Base-by-base conservation (phyloP, 1,140 invertebrate genomes). In the Rhynchophorus ferrugineus region DNA sequence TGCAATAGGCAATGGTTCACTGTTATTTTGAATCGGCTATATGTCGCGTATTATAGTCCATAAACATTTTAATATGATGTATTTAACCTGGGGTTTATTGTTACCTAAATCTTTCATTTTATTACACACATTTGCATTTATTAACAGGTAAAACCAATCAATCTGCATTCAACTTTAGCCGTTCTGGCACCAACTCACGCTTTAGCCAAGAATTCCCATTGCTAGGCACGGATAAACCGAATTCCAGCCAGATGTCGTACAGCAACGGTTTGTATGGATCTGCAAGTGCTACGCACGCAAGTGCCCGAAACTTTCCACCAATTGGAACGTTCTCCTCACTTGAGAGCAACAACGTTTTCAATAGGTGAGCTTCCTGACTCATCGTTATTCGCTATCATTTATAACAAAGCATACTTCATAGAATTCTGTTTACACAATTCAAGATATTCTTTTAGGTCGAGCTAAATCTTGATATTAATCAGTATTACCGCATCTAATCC, bases 321-420 rank as follows among this genome's bases (percentile, higher is more conserved):
- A 79, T 79, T 47, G 74, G 76, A 48, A 79, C 75, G 8, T 77
- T 79, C 57, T 73, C 73, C 16, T n/a, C n/a, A n/a, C 47, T 68
- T 37, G 65, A 71, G 54, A 71, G 69, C 70, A 66, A 66, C 49
- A 64, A 61, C 59, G 58, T 61, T 39, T 54, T 63, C 52, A 57
- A 61, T 57, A 60, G 53, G 53, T 55, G 11, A 5, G 24, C 11
- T n/a, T n/a, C n/a, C n/a, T n/a, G n/a, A n/a, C n/a, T n/a, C n/a
- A n/a, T n/a, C n/a, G n/a, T n/a, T n/a, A n/a, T n/a, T n/a, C n/a
- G n/a, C n/a, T n/a, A n/a, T n/a, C n/a, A n/a, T n/a, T n/a, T n/a
- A n/a, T n/a, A n/a, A n/a, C n/a, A n/a, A n/a, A n/a, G n/a, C n/a
- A n/a, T n/a, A n/a, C n/a, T n/a, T n/a, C n/a, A n/a, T n/a, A n/a